phyloP scores from a whole-genome alignment of 2,113 vertebrate species.

The Mohoua ochrocephala region DNA sequence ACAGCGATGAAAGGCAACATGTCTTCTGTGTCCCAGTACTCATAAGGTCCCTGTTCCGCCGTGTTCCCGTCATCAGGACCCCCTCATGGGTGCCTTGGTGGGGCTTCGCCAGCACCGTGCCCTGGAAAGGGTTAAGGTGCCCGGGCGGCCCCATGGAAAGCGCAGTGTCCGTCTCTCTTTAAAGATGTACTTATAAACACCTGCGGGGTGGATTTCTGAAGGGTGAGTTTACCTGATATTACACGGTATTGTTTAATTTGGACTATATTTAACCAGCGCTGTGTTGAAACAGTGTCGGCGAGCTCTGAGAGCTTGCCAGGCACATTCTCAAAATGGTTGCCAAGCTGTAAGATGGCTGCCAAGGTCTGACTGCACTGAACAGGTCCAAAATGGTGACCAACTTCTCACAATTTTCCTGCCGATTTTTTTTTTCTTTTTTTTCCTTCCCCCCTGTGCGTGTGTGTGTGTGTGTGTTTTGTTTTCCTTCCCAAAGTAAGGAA shows the following conservation, averaged over 20 bases:
- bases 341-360: slow-evolving; percentile 98
- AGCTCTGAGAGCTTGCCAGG: slow-evolving; percentile 81
- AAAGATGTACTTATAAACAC: slow-evolving; percentile 31
- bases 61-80: background rate
- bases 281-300: slow-evolving; percentile 78
- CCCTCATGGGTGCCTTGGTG: background rate
- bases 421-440: background rate
- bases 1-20: background rate
- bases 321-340: slow-evolving; percentile 97
- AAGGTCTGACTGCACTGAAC: slow-evolving; percentile 74
- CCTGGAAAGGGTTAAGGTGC: slow-evolving; percentile 57
- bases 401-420: slow-evolving; percentile 53
- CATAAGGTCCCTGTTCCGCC: fast-evolving
- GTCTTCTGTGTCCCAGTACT: background rate
- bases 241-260: slow-evolving; percentile 67
- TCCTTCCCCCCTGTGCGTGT: fast-evolving
- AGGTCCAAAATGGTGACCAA: slow-evolving; percentile 77
- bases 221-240: slow-evolving; percentile 69
- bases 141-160: background rate
- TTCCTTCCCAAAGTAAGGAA: slow-evolving; percentile 68
- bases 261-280: slow-evolving; percentile 75
- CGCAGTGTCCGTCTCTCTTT: background rate
- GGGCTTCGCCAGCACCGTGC: background rate
- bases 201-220: slow-evolving; percentile 17
- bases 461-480: background rate